Percentiles rank a stretch among this genome's conserved stretches.
Conservation (phyloP, 2,888 invertebrate genomes). For the Cheilosia vulpina region DNA sequence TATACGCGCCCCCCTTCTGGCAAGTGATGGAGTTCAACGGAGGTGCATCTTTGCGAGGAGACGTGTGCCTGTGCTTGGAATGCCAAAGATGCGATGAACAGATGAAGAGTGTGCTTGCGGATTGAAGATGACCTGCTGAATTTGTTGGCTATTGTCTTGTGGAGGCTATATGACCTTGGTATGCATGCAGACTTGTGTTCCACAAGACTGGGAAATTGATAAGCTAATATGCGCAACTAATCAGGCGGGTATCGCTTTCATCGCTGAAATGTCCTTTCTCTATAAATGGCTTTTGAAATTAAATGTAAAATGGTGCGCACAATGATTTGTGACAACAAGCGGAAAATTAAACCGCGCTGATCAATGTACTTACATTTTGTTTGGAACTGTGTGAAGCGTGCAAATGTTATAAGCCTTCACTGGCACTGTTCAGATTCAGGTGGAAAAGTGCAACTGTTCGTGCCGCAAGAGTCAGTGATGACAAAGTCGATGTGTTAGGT, state of each 20-base stretch:
- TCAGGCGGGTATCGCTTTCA: conserved; percentile 29
- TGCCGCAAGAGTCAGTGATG: too few species aligned
- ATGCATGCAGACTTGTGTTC: conserved; percentile 4
- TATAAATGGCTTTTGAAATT: too few species aligned
- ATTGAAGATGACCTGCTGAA: conserved; percentile 12
- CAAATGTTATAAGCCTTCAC: too few species aligned
- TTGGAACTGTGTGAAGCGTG: too few species aligned
- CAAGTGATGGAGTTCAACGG: conserved; percentile 21
- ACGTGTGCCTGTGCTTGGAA: conserved; percentile 12
- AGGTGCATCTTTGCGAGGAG: conserved; percentile 32
- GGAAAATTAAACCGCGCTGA: too few species aligned
- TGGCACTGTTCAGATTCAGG: too few species aligned
- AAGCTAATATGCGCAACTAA: not conserved
- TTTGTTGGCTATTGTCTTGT: conserved; percentile 32
- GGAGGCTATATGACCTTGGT: conserved; percentile 7
- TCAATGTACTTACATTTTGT: too few species aligned
- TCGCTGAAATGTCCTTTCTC: conserved; percentile 5
- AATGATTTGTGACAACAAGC: too few species aligned
- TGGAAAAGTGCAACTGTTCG: too few species aligned
- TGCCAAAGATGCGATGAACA: conserved; percentile 16
- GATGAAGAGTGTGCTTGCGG: conserved; percentile 10
- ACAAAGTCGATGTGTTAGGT: too few species aligned
- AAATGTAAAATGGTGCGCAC: too few species aligned
- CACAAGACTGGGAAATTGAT: conserved; percentile 12
- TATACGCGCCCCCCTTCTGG: conserved; percentile 11